phyloP scores from a whole-genome alignment of 2,888 invertebrate species.

The Mimachlamys varia region DNA sequence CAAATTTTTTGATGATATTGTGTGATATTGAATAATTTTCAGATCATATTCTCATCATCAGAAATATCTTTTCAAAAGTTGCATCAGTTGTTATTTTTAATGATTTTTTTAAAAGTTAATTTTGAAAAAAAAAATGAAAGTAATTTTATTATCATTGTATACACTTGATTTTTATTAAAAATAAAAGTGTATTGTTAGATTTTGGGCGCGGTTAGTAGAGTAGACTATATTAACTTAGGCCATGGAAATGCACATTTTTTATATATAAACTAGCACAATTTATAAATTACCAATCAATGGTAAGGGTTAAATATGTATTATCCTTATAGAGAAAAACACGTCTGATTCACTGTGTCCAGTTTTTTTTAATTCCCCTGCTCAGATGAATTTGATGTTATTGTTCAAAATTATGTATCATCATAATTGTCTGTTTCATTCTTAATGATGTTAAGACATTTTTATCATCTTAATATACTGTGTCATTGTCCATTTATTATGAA shows the following conservation, averaged over 20 bases:
- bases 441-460: neutral
- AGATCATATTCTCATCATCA: neutral
- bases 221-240: neutral
- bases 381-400: neutral
- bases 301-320: neutral
- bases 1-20: neutral
- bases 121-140: neutral
- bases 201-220: neutral
- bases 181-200: constrained; percentile 5
- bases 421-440: neutral
- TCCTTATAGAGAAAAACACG: neutral
- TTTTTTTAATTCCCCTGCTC: neutral
- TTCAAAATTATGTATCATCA: neutral
- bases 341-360: neutral
- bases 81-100: neutral
- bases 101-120: too few relatives aligned
- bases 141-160: neutral
- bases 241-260: neutral
- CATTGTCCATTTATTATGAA: neutral
- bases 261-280: neutral
- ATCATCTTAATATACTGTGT: neutral
- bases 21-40: neutral
- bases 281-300: neutral
- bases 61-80: neutral
- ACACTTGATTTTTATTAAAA: neutral